Percentiles rank a stretch among this genome's conserved stretches.
Conservation (phyloP, 2,888 invertebrate genomes). For the Lycaena phlaeas region DNA sequence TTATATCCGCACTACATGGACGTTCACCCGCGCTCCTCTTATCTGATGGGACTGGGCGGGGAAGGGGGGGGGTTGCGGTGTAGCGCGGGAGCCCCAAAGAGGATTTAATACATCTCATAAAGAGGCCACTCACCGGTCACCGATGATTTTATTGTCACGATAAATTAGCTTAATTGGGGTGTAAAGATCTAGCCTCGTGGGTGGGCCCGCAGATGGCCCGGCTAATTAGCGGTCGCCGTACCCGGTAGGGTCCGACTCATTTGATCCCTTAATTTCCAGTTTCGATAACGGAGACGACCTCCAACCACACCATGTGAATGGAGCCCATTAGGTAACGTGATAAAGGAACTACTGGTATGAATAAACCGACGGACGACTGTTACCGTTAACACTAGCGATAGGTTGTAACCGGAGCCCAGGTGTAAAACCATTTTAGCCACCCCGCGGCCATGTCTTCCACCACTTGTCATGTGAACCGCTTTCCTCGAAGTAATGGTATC, state of each 20-base stretch:
- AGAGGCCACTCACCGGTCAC: constrained; percentile 43
- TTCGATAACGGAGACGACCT: not conserved
- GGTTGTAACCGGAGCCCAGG: too few species aligned
- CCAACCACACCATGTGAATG: too few species aligned
- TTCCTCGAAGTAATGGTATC: too few species aligned
- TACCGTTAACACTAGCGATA: too few species aligned
- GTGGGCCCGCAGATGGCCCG: constrained; percentile 36
- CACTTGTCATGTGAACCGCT: too few species aligned
- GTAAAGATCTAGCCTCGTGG: constrained; percentile 66
- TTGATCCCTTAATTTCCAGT: not conserved
- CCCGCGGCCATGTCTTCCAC: too few species aligned
- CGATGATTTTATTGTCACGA: constrained; percentile 58
- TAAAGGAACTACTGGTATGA: not conserved
- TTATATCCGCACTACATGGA: not conserved
- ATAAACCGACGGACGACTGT: too few species aligned
- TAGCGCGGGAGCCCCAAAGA: constrained; percentile 62
- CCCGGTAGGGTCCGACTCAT: too few species aligned
- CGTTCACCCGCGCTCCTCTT: constrained; percentile 28
- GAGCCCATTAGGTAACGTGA: not conserved
- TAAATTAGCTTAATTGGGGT: constrained; percentile 72
- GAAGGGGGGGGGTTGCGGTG: constrained; percentile 32
- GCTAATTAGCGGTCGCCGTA: constrained; percentile 27
- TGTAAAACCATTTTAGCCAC: too few species aligned
- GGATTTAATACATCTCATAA: constrained; percentile 64
- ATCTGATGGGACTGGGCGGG: constrained; percentile 55